Evolutionary conservation across 2,113 vertebrate genomes (phyloP).

Genomic region (Ptilonorhynchus violaceus): DNA sequence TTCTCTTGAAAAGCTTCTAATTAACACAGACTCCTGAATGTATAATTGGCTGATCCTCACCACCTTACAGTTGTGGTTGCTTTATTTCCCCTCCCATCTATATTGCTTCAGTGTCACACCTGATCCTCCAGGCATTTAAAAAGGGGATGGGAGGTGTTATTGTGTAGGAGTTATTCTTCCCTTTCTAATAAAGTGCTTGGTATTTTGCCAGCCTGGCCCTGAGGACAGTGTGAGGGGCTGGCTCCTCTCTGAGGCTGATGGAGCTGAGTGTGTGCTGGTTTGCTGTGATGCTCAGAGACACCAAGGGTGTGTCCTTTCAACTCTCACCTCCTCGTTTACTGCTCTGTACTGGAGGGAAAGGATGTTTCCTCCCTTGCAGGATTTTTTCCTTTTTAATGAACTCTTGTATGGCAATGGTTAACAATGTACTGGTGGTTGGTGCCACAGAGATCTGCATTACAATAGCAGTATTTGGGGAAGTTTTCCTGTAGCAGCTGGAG

Average conservation of each 20-base stretch:
- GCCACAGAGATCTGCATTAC: neutral
- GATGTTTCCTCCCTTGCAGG: neutral
- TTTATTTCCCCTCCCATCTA: neutral
- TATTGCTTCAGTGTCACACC: neutral
- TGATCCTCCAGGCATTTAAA: neutral
- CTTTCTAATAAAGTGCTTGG: neutral
- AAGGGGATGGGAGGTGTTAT: neutral
- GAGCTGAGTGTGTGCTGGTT: neutral
- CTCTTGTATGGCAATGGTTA: neutral
- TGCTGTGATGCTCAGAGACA: neutral
- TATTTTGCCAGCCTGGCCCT: neutral
- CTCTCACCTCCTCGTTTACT: neutral
- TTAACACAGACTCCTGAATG: neutral
- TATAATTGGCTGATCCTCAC: neutral
- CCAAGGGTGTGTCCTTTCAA: neutral
- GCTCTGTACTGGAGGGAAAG: neutral
- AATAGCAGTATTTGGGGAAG: neutral
- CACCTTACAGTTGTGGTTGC: neutral
- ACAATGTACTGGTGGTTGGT: neutral
- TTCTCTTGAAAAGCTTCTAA: constrained; percentile 13
- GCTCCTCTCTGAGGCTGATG: neutral
- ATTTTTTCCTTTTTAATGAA: neutral
- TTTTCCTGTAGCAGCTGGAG: neutral
- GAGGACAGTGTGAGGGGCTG: neutral
- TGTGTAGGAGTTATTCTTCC: neutral